A percentile compares a stretch with the other conserved stretches of the same genome.
Conservation (phyloP, 2,113 vertebrate species). For the Mobula birostris region DNA sequence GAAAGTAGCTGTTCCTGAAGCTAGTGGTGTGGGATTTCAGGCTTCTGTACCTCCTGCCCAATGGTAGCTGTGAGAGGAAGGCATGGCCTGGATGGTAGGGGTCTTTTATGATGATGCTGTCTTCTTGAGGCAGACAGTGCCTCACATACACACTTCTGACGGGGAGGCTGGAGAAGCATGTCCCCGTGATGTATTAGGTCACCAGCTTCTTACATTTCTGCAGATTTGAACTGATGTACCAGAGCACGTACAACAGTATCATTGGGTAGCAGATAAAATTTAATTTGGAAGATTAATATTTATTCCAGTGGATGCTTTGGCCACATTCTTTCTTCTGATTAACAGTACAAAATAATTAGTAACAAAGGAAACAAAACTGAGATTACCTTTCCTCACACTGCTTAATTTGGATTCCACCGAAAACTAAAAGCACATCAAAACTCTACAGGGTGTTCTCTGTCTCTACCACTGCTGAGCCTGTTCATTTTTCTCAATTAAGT, state of each 20-base stretch:
- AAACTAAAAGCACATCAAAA: not conserved
- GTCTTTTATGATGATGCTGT: no score
- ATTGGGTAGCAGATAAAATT: not conserved
- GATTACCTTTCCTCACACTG: not conserved
- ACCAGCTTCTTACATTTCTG: no score
- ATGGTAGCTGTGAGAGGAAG: no score
- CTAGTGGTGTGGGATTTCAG: no score
- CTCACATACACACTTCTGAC: no score
- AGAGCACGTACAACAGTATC: not conserved
- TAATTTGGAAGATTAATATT: not conserved
- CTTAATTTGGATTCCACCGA: not conserved
- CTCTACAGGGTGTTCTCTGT: not conserved
- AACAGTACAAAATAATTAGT: slow-evolving; percentile 14
- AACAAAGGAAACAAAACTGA: not conserved
- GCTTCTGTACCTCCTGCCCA: no score
- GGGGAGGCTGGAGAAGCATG: no score
- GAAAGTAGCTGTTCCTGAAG: no score
- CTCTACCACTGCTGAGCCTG: not conserved
- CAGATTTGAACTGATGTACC: no score
- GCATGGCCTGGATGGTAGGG: no score
- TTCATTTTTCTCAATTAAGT: not conserved
- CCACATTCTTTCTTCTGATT: not conserved
- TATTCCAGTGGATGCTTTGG: not conserved
- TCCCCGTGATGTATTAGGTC: no score
- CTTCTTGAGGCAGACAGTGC: no score